Evolutionary conservation across 2,888 invertebrate genomes (phyloP), one percentile per base, ranked within the genome.

Genomic region (Aporophyla nigra): DNA sequence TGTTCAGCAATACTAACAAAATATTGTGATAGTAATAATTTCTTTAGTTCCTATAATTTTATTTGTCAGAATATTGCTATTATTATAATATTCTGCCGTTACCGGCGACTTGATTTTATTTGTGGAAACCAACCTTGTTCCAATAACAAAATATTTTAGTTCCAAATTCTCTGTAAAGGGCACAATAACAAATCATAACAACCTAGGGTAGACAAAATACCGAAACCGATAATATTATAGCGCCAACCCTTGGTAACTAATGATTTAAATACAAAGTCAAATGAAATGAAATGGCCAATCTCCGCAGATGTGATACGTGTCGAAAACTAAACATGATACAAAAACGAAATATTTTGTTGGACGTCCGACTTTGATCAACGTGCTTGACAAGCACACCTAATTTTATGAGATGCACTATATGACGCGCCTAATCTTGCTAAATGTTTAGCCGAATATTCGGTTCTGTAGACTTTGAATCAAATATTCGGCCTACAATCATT

Each of bases 1-100:
- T 7, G 3, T n/a, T 53, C 12, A 5, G n/a, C 14, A 19, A 59
- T 16, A 46, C 14, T 6, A 79, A 80, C 3, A 80, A 53, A 40
- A 51, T 27, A 0, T 21, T 71, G 24, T 71, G 21, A n/a, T 12
- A 27, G 10, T 27, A 40, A 10, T 5, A n/a, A n/a, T n/a, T n/a
- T n/a, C n/a, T n/a, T n/a, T n/a, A 58, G 9, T 12, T 40, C 1
- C 33, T n/a, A 7, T 27, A 19, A 58, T 9, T 9, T 19, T n/a
- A 40, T 40, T 62, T n/a, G 21, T 40, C 12, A 3, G 1, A 40
- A 61, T 40, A 61, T 40, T 61, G 40, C 21, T 14, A 21, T 5
- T 19, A 7, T 14, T 56, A 40, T 14, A 21, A 21, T 21, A 61
- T 61, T 62, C 33, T 40, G 12, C 21, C 33, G 21, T 61, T 21